Base-by-base conservation (phyloP, 2,888 invertebrate genomes). In the Tipula helvola region DNA sequence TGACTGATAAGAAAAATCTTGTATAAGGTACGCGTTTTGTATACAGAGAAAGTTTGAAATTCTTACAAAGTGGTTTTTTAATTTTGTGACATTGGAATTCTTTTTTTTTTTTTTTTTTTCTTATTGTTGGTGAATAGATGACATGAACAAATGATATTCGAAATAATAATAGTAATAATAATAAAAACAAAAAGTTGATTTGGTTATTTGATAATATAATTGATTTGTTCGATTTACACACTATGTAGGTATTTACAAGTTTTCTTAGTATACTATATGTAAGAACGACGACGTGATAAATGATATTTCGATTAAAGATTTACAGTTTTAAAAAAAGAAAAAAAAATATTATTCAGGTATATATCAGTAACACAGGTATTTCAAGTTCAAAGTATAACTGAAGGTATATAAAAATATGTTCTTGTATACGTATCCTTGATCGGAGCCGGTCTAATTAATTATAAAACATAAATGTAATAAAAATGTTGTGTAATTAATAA, bases 21-120 rank as follows among this genome's bases (percentile, higher is more conserved):
- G 71, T 71, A 71, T 71, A 7, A 39, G 52, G 52, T 52, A 71
- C 71, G n/a, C 71, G 8, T 47, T 28, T 10, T 71, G 10, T 71
- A 71, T 52, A 18, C 28, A 71, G 71, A 71, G 71, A 71, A 71
- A 71, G 71, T 71, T 71, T 18, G 71, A 71, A 71, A 71, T 71
- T 71, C 28, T 71, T 71, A 71, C 28, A 71, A 71, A 71, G 71
- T 71, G 71, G 71, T 71, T 71, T 71, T 71, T 71, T 71, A 71
- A 71, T 71, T 71, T 71, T 71, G 71, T 71, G 71, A 71, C 71
- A 71, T 71, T 71, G 71, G 71, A 71, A 71, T 71, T 71, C 71
- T 71, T 71, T 71, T 71, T 57, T 71, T 71, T 71, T 28, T 71
- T 71, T 28, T 28, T 71, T 18, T 71, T 71, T 28, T 10, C 28